Conservation (phyloP, 2,797 vertebrate species). For the Sardinella longiceps region DNA sequence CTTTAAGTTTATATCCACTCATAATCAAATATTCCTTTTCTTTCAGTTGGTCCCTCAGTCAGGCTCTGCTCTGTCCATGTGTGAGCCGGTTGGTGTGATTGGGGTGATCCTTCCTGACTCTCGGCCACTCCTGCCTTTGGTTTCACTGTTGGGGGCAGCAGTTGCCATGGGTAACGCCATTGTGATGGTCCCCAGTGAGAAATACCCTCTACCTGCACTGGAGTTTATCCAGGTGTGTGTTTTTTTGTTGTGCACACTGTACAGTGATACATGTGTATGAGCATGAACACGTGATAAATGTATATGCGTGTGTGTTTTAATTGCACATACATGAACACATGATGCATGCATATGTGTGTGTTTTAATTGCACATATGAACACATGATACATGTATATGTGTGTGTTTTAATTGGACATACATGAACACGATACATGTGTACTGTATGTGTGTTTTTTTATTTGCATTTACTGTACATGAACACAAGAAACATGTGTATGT, state of each 20-base stretch:
- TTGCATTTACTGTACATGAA: no score
- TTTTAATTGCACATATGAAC: no score
- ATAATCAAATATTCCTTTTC: background rate
- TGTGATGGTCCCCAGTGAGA: slow-evolving; percentile 81
- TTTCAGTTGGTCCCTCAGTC: slow-evolving; percentile 72
- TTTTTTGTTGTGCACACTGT: background rate
- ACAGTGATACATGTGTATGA: no score
- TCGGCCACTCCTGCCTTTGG: slow-evolving; percentile 80
- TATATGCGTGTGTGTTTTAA: no score
- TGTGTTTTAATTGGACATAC: background rate
- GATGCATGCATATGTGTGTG: no score
- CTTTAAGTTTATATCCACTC: background rate
- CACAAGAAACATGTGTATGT: background rate
- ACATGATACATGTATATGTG: background rate
- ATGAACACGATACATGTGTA: no score
- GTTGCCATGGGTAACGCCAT: slow-evolving; percentile 82
- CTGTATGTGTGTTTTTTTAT: no score
- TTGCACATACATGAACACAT: no score
- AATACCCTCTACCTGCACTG: slow-evolving; percentile 79
- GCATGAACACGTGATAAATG: background rate
- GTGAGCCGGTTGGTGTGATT: slow-evolving; percentile 83
- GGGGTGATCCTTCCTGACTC: slow-evolving; percentile 82
- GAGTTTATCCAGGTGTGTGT: slow-evolving; percentile 80
- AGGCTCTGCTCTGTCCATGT: slow-evolving; percentile 80
- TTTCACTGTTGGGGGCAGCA: slow-evolving; percentile 81